A percentile compares a stretch with the other conserved stretches of the same genome.
These are phyloP conservation scores for Coleophora deauratella DNA, from an alignment of 2,888 invertebrate species.

Conservation along the genomic window DNA sequence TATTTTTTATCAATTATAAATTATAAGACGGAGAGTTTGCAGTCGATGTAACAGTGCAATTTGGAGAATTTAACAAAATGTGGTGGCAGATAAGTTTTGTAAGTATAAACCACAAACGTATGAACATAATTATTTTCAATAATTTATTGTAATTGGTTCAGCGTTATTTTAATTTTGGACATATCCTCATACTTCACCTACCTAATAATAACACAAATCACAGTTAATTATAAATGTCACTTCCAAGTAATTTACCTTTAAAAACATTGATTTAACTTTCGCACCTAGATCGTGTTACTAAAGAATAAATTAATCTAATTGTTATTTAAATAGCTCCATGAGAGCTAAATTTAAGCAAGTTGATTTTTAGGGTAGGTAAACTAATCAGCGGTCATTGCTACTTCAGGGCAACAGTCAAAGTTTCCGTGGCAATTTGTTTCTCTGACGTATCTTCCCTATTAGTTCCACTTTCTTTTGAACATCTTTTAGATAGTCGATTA, in stretches of 20 bases:
- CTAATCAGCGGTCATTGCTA: neutral
- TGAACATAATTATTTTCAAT: neutral
- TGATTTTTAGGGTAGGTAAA: too few relatives aligned
- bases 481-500: conserved; percentile 20
- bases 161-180: too few relatives aligned
- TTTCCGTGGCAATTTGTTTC: conserved; percentile 32
- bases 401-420: conserved; percentile 30
- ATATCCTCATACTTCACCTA: too few relatives aligned
- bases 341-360: too few relatives aligned
- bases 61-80: conserved; percentile 29
- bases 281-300: too few relatives aligned
- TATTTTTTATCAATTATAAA: conserved; percentile 4
- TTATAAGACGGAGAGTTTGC: conserved; percentile 5
- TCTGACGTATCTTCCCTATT: conserved; percentile 37
- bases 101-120: conserved; percentile 17
- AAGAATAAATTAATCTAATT: too few relatives aligned
- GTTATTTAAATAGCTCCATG: too few relatives aligned
- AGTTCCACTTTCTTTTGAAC: conserved; percentile 66
- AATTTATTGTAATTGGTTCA: too few relatives aligned
- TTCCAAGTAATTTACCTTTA: too few relatives aligned
- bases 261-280: too few relatives aligned
- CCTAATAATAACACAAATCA: too few relatives aligned
- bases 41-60: conserved; percentile 20
- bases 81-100: conserved; percentile 29
- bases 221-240: too few relatives aligned